A percentile compares a stretch with the other conserved stretches of the same genome.
These are phyloP conservation scores for Lasioglossum figueresi DNA, from an alignment of 2,888 invertebrate genomes.

Conservation along the genomic window DNA sequence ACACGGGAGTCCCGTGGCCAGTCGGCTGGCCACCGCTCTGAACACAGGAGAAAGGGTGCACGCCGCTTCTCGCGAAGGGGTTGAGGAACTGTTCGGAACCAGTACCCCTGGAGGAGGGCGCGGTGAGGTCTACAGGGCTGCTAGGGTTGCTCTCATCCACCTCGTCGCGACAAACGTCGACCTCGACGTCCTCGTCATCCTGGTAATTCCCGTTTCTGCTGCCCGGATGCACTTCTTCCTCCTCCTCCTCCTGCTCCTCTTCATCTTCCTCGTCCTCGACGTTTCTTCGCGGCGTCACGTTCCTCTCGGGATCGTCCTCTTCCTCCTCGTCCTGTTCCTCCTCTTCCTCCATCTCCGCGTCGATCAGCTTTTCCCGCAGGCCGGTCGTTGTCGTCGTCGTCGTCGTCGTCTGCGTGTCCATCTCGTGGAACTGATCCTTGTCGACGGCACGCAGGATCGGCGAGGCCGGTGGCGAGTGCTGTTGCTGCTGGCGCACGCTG, in stretches of 20 bases:
- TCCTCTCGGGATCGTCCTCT: conserved; percentile 62
- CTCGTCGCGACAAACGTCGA: conserved; percentile 79
- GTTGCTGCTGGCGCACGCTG: conserved; percentile 62
- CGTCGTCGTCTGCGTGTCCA: conserved; percentile 39
- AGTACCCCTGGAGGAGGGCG: conserved; percentile 78
- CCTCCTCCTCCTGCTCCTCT: conserved; percentile 76
- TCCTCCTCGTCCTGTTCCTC: conserved; percentile 72
- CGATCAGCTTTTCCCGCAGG: conserved; percentile 49
- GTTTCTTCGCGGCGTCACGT: conserved; percentile 45
- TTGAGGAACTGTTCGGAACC: conserved; percentile 74
- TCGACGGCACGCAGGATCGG: conserved; percentile 64
- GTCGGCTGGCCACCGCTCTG: conserved; percentile 70
- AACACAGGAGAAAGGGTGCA: conserved; percentile 76
- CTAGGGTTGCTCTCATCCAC: conserved; percentile 81
- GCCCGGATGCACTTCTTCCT: conserved; percentile 70
- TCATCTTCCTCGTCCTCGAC: conserved; percentile 71
- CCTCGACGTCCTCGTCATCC: conserved; percentile 79
- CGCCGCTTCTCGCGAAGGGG: conserved; percentile 74
- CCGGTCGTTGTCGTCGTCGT: neutral
- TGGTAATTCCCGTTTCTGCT: conserved; percentile 74
- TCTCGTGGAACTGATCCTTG: conserved; percentile 59
- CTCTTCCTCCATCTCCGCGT: conserved; percentile 66
- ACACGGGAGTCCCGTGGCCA: conserved; percentile 68
- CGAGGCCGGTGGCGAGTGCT: conserved; percentile 60
- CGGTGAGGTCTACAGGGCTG: conserved; percentile 84